Conservation (phyloP, 2,888 invertebrate species). For the Nebria brevicollis region DNA sequence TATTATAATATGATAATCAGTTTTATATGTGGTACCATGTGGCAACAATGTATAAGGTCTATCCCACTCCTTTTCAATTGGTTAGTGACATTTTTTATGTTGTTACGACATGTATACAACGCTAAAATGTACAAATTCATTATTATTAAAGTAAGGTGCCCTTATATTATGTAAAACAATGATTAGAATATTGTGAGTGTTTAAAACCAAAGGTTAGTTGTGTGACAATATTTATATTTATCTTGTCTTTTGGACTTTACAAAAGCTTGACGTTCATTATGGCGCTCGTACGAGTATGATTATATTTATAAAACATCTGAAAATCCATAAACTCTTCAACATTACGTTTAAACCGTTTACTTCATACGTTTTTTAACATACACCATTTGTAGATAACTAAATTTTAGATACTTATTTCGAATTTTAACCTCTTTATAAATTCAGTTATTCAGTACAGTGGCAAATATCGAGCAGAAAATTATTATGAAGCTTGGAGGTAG, state of each 20-base stretch:
- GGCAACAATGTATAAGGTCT: slow-evolving; percentile 50
- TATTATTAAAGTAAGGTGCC: slow-evolving; percentile 54
- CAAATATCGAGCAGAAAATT: background rate
- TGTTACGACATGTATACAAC: slow-evolving; percentile 66
- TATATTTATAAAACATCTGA: slow-evolving; percentile 38
- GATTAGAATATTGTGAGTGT: slow-evolving; percentile 45
- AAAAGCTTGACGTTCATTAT: slow-evolving; percentile 47
- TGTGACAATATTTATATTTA: slow-evolving; percentile 29
- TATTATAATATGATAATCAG: background rate
- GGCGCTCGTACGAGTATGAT: slow-evolving; percentile 46
- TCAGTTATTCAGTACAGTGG: background rate
- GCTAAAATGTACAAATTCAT: slow-evolving; percentile 62
- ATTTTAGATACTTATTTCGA: background rate
- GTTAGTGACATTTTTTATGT: slow-evolving; percentile 64
- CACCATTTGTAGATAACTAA: background rate
- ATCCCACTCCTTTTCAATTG: slow-evolving; percentile 56
- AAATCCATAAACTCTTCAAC: slow-evolving; percentile 25
- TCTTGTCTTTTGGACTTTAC: slow-evolving; percentile 42
- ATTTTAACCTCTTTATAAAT: slow-evolving; percentile 13
- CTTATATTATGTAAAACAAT: slow-evolving; percentile 46
- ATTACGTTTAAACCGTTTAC: slow-evolving; percentile 14
- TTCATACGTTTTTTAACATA: background rate
- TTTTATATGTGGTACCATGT: slow-evolving; percentile 7
- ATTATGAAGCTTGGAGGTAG: background rate
- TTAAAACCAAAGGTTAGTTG: slow-evolving; percentile 42